Base-by-base conservation (phyloP, 2,797 vertebrate genomes). In the Steatocranus sp. region DNA sequence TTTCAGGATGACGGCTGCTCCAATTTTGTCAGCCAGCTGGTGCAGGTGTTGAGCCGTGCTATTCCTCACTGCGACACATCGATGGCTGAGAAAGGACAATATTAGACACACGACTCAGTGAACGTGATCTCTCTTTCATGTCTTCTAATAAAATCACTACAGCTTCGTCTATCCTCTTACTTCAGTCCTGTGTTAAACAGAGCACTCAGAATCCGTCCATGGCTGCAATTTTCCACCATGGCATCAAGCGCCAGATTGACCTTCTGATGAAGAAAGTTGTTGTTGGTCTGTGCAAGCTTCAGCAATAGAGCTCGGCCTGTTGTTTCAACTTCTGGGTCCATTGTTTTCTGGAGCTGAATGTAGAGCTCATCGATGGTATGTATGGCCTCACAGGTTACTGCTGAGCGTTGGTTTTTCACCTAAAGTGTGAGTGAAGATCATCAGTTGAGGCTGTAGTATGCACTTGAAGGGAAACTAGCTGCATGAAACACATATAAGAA, bases 381-480 rank as follows among this genome's bases (percentile, higher is more conserved):
- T 53, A 97, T 95, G 20, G 96, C 97, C 96, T 49, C 95, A 95
- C 87, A 96, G 93, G 91, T 96, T 96, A 86, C 46, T 8, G 4
- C 5, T 25, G 75, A 97, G 41, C 96, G 95, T 81, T 96, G 94
- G 91, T 96, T 97, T 93, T 96, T 96, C 61, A 97, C 96, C 97
- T 97, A 54, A 54, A 9, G 3, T 27, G 12, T 54, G 51, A 54
- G 12, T 54, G 51, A 27, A 0, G 7, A 54, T 54, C 23, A 54
- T 27, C 51, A 54, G 7, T 27, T 27, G 7, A 54, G 4, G 7
- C 23, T 54, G 25, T 54, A 54, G 23, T 54, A 15, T 54, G 7
- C 25, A 54, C 23, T 3, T 27, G 0, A 54, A 54, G 51, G 23
- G 23, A 54, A 54, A 54, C 7, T 14, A 27, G 36, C 23, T 32